Conservation (phyloP, 2,113 vertebrate genomes). For the Prochilodus magdalenae region DNA sequence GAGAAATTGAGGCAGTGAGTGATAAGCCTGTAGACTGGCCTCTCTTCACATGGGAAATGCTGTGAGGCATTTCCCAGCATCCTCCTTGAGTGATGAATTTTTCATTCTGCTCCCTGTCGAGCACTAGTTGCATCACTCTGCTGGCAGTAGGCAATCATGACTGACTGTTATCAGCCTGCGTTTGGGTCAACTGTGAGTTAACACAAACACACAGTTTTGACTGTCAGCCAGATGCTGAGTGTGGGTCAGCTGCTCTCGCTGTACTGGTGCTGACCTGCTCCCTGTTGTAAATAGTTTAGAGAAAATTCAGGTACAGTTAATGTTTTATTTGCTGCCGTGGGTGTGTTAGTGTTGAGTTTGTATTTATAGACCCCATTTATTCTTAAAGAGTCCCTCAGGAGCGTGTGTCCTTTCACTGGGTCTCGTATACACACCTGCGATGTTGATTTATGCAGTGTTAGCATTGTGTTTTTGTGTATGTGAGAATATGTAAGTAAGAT, state of each 20-base stretch:
- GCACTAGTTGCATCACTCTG: slow-evolving; percentile 44
- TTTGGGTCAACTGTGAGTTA: background rate
- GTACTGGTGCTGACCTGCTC: background rate
- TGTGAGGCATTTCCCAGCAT: slow-evolving; percentile 37
- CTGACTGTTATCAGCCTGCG: background rate
- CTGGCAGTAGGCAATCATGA: slow-evolving; percentile 16
- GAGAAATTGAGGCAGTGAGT: background rate
- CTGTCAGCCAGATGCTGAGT: background rate
- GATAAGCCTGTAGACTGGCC: slow-evolving; percentile 18
- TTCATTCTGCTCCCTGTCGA: slow-evolving; percentile 52
- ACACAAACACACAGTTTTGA: slow-evolving; percentile 23
- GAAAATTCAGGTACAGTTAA: background rate
- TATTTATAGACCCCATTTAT: slow-evolving; percentile 71
- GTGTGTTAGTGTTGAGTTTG: slow-evolving; percentile 6
- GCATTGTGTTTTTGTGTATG: slow-evolving; percentile 18
- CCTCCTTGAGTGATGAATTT: slow-evolving; percentile 22
- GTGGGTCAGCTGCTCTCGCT: background rate
- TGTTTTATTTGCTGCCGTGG: slow-evolving; percentile 31
- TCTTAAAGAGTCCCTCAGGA: slow-evolving; percentile 62
- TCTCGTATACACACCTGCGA: slow-evolving; percentile 61
- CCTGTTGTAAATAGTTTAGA: background rate
- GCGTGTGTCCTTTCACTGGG: slow-evolving; percentile 67
- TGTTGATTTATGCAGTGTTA: slow-evolving; percentile 63
- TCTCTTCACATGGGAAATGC: slow-evolving; percentile 18
- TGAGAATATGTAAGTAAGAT: background rate